These are phyloP conservation scores for Bothrops jararaca DNA, from an alignment of 2,113 vertebrate genomes.

Conservation along the genomic window DNA sequence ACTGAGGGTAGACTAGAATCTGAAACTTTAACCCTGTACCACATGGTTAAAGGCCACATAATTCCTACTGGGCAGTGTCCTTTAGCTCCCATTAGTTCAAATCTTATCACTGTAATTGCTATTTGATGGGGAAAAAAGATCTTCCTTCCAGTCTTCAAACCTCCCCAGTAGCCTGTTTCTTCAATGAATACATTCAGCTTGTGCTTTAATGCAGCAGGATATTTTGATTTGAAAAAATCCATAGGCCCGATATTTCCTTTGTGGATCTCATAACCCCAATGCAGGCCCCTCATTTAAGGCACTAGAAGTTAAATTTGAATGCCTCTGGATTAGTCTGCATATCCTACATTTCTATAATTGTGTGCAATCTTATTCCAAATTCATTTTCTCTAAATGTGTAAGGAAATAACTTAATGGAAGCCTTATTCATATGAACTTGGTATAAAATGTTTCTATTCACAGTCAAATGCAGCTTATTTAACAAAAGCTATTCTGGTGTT, in stretches of 20 bases:
- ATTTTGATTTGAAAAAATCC: not conserved
- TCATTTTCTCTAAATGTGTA: conserved; percentile 49
- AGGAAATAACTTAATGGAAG: conserved; percentile 29
- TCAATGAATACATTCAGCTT: not conserved
- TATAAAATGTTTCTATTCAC: conserved; percentile 59
- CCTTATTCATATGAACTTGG: conserved; percentile 60
- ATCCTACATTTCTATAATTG: conserved; percentile 60
- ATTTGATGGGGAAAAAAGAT: conserved; percentile 33
- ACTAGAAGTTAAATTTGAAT: conserved; percentile 26
- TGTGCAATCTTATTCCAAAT: conserved; percentile 49
- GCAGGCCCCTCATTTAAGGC: conserved; percentile 11
- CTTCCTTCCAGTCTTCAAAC: not conserved
- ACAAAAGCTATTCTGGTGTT: conserved; percentile 63
- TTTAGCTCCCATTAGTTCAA: not conserved
- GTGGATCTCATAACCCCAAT: not conserved
- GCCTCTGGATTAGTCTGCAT: conserved; percentile 19
- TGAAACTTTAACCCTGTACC: not conserved
- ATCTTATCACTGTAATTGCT: not conserved
- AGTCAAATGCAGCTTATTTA: conserved; percentile 57
- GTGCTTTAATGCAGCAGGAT: not conserved
- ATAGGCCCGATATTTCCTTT: not conserved
- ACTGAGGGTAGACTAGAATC: not conserved
- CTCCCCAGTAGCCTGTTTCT: not conserved
- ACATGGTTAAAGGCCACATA: not conserved
- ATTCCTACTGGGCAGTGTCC: not conserved